Conservation (phyloP, 2,888 invertebrate genomes). For the Plebejus argus region DNA sequence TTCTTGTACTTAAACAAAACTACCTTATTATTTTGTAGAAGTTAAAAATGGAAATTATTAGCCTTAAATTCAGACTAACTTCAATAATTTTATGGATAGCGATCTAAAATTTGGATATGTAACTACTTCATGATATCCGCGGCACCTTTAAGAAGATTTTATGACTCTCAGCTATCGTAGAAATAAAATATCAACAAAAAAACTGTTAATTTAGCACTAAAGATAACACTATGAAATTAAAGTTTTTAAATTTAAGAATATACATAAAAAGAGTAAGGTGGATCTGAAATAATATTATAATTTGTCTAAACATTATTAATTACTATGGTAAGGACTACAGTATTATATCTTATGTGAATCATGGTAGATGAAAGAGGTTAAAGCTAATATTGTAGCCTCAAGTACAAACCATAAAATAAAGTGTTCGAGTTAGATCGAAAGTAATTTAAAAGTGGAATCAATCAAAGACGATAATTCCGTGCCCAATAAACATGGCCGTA, state of each 20-base stretch:
- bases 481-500: conserved; percentile 71
- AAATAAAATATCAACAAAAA: neutral
- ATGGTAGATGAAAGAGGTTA: conserved; percentile 43
- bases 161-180: neutral
- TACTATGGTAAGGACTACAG: neutral
- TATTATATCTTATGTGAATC: conserved; percentile 52
- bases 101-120: conserved; percentile 46
- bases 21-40: too few relatives aligned
- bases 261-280: too few relatives aligned
- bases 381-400: neutral
- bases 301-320: too few relatives aligned
- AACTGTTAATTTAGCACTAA: neutral
- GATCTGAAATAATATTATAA: too few relatives aligned
- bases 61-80: too few relatives aligned
- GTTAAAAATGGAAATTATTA: too few relatives aligned
- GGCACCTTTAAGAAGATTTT: neutral
- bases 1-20: too few relatives aligned
- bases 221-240: neutral
- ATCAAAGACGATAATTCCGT: conserved; percentile 73
- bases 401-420: conserved; percentile 55
- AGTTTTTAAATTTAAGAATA: neutral
- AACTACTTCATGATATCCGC: conserved; percentile 18
- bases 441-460: conserved; percentile 65
- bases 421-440: conserved; percentile 39
- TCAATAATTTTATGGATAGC: neutral